A percentile compares a stretch with the other conserved stretches of the same genome.
phyloP scores from a whole-genome alignment of 1,140 invertebrate genomes.

The Belonocnema kinseyi region DNA sequence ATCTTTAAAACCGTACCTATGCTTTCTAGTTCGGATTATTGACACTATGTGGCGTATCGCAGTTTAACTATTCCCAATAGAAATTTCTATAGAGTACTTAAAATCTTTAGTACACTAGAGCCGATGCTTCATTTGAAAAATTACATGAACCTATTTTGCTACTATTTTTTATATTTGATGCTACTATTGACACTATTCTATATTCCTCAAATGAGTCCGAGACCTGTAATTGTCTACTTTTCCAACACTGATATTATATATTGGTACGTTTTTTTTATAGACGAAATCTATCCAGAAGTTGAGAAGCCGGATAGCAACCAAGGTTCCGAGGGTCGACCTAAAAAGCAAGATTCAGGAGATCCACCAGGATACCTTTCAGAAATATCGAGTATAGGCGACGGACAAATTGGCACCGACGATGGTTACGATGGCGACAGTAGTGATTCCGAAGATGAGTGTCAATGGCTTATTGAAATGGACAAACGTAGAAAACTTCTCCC shows the following conservation, averaged over 20 bases:
- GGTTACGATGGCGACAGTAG: constrained; percentile 80
- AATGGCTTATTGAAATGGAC: constrained; percentile 78
- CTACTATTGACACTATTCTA: too few relatives aligned
- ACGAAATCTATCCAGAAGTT: constrained; percentile 44
- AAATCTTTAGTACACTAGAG: too few relatives aligned
- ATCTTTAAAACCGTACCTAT: too few relatives aligned
- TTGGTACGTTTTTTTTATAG: constrained; percentile 32
- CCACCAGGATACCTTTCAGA: constrained; percentile 70
- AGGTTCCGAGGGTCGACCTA: constrained; percentile 40
- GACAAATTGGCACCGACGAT: constrained; percentile 73
- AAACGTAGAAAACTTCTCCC: constrained; percentile 77
- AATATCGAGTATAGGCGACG: constrained; percentile 73
- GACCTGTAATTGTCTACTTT: neutral
- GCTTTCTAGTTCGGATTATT: too few relatives aligned
- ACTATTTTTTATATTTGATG: too few relatives aligned
- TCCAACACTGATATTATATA: neutral
- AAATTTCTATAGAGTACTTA: too few relatives aligned
- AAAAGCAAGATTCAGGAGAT: constrained; percentile 68
- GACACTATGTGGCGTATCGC: too few relatives aligned
- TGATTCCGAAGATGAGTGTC: constrained; percentile 78
- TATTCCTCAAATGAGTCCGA: too few relatives aligned
- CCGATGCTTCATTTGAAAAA: too few relatives aligned
- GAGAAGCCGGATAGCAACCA: constrained; percentile 46
- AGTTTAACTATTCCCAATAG: too few relatives aligned
- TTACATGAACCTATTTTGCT: too few relatives aligned